Evolutionary conservation across 2,113 vertebrate species (phyloP).

Genomic region (Larimichthys crocea): DNA sequence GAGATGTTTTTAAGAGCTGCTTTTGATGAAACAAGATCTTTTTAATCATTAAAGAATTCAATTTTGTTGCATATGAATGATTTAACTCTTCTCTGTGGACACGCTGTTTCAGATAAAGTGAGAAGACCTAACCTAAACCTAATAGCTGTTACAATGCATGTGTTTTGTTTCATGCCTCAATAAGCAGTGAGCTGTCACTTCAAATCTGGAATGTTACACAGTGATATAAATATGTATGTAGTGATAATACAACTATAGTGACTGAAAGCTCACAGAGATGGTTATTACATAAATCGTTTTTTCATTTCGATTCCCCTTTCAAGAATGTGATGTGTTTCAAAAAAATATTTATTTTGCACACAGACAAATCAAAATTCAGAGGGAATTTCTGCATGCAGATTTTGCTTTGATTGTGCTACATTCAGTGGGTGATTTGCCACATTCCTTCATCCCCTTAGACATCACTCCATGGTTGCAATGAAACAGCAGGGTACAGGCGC

Average conservation of each 20-base stretch:
- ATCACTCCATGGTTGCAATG: conserved; percentile 4
- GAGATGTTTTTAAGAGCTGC: no score
- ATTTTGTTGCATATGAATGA: no score
- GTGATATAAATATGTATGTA: no score
- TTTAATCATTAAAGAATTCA: no score
- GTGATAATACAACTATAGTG: not conserved
- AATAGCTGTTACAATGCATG: no score
- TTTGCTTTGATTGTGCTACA: conserved; percentile 48
- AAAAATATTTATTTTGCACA: conserved; percentile 35
- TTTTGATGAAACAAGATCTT: no score
- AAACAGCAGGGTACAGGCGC: conserved; percentile 38
- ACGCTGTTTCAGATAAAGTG: no score
- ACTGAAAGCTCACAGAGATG: conserved; percentile 25
- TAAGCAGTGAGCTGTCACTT: conserved; percentile 19
- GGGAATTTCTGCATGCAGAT: conserved; percentile 25
- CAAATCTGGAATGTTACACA: conserved; percentile 22
- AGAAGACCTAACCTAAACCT: no score
- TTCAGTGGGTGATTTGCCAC: conserved; percentile 39
- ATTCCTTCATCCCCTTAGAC: conserved; percentile 38
- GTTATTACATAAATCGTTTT: conserved; percentile 14
- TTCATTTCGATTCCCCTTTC: conserved; percentile 39
- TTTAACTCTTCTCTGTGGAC: no score
- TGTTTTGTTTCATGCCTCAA: no score
- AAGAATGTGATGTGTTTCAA: conserved; percentile 27
- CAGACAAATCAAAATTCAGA: conserved; percentile 9